Evolutionary conservation across 2,113 vertebrate genomes (phyloP), one percentile per base, ranked within the genome.

Genomic region (Takifugu bimaculatus): DNA sequence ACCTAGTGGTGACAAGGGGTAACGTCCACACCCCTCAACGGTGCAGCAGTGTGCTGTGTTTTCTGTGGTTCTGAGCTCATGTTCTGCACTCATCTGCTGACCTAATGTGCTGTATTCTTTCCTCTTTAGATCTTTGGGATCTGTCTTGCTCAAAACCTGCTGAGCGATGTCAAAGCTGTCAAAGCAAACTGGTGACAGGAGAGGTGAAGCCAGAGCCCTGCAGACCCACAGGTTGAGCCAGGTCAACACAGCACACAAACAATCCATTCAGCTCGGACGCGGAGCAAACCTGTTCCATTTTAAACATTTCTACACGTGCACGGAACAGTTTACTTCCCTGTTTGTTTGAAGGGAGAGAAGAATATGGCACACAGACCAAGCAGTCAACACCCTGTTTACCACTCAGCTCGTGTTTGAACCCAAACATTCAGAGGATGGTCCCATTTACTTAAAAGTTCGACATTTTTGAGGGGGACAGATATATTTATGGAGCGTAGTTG

Each of bases 171-270:
- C 85, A 92, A 91, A 84, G 92, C 93, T 20, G 92, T 95, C 78
- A 96, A 94, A 86, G 93, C 93, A 75, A 95, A 93, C 87, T 95
- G 95, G 95, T 96, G 92, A 94, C 81, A 13, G 5, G 63, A 78
- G 63, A 52, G 64, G 50, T 54, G 68, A 69, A 10, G 48, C 49
- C 26, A 68, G 54, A 56, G 42, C 27, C 52, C 55, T 29, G 15
- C 48, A 2, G 14, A 45, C 62, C 50, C 54, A 13, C 14, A 28
- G 15, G 50, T 28, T 27, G 5, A 26, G 27, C 63, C 45, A 28
- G 47, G 63, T 56, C 68, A 58, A 47, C 59, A 12, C 74, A 57
- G 74, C 76, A 74, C 72, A 74, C 53, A 3, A 56, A 61, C 27
- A 25, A 35, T 51, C 63, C 11, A 50, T 70, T 79, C 57, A 59